These are phyloP conservation scores for Sebastiscus albofasciatus DNA, from an alignment of 2,797 vertebrate genomes.

Conservation along the genomic window DNA sequence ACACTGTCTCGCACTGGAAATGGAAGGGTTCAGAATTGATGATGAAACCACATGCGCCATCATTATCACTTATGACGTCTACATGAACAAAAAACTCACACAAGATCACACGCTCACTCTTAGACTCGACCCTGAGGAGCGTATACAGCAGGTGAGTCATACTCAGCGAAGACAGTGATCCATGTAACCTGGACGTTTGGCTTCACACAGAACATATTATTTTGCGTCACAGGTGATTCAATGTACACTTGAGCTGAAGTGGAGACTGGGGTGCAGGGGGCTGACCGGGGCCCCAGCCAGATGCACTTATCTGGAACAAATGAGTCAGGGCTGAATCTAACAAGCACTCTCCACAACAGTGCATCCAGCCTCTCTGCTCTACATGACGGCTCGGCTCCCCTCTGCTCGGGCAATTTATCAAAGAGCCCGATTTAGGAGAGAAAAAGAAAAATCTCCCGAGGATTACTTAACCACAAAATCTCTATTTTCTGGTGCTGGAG, in stretches of 20 bases:
- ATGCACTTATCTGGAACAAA: conserved; percentile 65
- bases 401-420: conserved; percentile 66
- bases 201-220: conserved; percentile 20
- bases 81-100: background rate
- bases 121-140: background rate
- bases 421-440: conserved; percentile 24
- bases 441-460: conserved; percentile 9
- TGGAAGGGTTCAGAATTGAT: background rate
- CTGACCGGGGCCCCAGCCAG: conserved; percentile 10
- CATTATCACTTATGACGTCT: background rate
- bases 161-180: conserved; percentile 2
- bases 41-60: background rate
- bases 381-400: conserved; percentile 56
- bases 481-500: conserved; percentile 16
- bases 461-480: conserved; percentile 43
- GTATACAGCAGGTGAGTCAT: background rate
- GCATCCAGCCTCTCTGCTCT: conserved; percentile 50
- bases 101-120: background rate
- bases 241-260: conserved; percentile 38
- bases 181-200: background rate
- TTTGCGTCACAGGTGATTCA: conserved; percentile 31
- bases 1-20: conserved; percentile 4
- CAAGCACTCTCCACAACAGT: conserved; percentile 57
- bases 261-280: conserved; percentile 24
- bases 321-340: conserved; percentile 57